Conservation (phyloP, 2,888 invertebrate genomes). For the Aporophyla lueneburgensis region DNA sequence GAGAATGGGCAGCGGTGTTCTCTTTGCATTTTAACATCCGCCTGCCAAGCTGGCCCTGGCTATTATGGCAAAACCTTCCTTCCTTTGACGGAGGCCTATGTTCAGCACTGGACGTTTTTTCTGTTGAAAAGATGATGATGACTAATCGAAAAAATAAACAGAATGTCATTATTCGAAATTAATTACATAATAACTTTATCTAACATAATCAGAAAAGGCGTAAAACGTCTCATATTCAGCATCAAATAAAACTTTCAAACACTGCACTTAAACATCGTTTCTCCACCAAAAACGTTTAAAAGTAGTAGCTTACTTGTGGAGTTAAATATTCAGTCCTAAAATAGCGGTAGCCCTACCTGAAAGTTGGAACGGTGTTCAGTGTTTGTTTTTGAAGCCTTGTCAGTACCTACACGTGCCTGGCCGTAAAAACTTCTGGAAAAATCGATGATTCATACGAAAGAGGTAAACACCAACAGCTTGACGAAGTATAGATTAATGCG, state of each 20-base stretch:
- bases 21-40: too few relatives aligned
- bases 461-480: conserved; percentile 7
- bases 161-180: not conserved
- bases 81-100: too few relatives aligned
- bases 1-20: too few relatives aligned
- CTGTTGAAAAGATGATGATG: too few relatives aligned
- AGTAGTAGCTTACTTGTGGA: not conserved
- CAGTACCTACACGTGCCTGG: conserved; percentile 23
- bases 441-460: not conserved
- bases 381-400: conserved; percentile 45
- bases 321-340: conserved; percentile 21
- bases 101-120: too few relatives aligned
- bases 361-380: conserved; percentile 34
- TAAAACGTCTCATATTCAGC: not conserved
- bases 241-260: not conserved
- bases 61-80: too few relatives aligned
- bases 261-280: not conserved
- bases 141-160: too few relatives aligned
- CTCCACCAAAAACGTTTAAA: not conserved
- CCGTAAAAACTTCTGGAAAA: conserved; percentile 20
- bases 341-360: conserved; percentile 23
- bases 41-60: too few relatives aligned
- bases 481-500: not conserved
- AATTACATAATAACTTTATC: too few relatives aligned
- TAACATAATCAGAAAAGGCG: too few relatives aligned